Conservation (phyloP, 2,888 invertebrate genomes). For the Stramonita haemastoma region DNA sequence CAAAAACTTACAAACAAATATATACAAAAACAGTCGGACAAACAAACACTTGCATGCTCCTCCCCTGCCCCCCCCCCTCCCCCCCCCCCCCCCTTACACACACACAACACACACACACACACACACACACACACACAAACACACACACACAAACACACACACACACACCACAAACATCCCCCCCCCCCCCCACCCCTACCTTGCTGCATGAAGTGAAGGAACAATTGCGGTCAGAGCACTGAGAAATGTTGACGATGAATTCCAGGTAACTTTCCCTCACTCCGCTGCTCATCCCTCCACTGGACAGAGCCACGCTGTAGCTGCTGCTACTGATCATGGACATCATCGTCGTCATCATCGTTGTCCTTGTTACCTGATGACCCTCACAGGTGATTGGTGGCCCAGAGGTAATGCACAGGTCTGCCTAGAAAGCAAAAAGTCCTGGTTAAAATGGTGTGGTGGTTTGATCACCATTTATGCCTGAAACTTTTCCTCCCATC, state of each 20-base stretch:
- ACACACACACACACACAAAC: slow-evolving; percentile 8
- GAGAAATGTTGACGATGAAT: neutral
- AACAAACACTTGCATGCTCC: too few relatives aligned
- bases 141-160: neutral
- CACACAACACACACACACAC: neutral
- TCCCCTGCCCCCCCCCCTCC: too few relatives aligned
- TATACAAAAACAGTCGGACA: too few relatives aligned
- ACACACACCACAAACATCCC: neutral
- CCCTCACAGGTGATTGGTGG: neutral
- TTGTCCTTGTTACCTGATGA: neutral
- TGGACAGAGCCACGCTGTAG: neutral
- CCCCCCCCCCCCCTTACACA: too few relatives aligned
- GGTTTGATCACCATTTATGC: too few relatives aligned
- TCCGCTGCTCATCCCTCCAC: neutral
- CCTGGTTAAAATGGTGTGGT: too few relatives aligned
- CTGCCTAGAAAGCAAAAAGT: too few relatives aligned
- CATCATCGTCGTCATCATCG: neutral
- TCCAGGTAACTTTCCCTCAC: slow-evolving; percentile 12
- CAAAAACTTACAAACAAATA: too few relatives aligned
- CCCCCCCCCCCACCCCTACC: neutral
- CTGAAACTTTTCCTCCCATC: too few relatives aligned
- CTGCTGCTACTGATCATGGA: neutral
- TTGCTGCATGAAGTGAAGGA: neutral
- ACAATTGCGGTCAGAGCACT: slow-evolving; percentile 27
- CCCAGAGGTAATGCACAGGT: too few relatives aligned